Conservation (phyloP, 2,888 invertebrate genomes). For the Dysmachus trigonus region DNA sequence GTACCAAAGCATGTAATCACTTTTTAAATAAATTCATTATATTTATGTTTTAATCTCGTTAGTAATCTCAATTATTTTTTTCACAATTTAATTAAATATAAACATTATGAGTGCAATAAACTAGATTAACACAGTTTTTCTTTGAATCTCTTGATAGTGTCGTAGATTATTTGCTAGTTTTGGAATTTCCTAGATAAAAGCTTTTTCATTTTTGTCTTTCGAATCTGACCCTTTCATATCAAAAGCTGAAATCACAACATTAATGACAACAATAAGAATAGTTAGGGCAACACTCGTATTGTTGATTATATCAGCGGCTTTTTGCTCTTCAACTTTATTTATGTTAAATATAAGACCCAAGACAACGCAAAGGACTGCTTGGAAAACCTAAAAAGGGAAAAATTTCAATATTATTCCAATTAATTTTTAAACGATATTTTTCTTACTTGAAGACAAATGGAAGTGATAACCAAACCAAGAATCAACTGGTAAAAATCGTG, state of each 20-base stretch:
- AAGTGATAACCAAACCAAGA: conserved; percentile 45
- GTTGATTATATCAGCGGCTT: conserved; percentile 50
- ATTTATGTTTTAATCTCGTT: conserved; percentile 6
- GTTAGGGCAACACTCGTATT: conserved; percentile 47
- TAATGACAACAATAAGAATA: conserved; percentile 46
- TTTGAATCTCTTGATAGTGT: background rate
- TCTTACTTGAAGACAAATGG: conserved; percentile 49
- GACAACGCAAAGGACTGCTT: conserved; percentile 48
- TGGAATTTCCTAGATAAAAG: background rate
- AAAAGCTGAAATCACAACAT: conserved; percentile 49
- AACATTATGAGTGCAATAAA: background rate
- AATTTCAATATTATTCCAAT: background rate
- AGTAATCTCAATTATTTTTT: background rate
- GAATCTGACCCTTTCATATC: conserved; percentile 47
- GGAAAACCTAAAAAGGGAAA: conserved; percentile 43
- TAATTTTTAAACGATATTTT: background rate
- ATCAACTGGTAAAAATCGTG: conserved; percentile 49
- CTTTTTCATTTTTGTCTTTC: background rate
- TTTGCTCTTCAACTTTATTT: conserved; percentile 50
- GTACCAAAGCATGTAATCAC: conserved; percentile 29
- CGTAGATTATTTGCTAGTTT: background rate
- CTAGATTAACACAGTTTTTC: background rate
- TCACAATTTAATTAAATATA: background rate
- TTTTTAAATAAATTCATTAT: conserved; percentile 12
- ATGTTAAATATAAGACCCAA: conserved; percentile 49